Evolutionary conservation across 2,113 vertebrate genomes (phyloP), one percentile per base, ranked within the genome.

Genomic region (Vulpes lagopus): DNA sequence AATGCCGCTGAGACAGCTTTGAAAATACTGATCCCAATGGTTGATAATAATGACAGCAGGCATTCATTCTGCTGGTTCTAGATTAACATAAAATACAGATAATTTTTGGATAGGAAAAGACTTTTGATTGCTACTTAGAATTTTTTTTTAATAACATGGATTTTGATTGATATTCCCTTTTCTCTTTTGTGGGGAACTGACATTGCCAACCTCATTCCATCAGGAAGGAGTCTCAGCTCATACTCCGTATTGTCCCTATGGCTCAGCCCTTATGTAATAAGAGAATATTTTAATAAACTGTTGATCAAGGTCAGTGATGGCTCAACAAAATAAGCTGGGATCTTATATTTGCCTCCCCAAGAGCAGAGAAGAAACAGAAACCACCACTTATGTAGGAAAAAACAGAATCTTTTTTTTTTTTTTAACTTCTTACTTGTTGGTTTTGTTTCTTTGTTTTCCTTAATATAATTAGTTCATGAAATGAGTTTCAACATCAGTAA

Each of bases 301-400:
- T 80, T 78, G 96, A 97, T 85, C 71, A 79, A 92, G 85, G 97
- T 94, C 80, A 84, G 93, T 89, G 2, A 38, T 0, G 97, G 97
- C 96, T 98, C 98, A 94, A 78, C 95, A 97, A 91, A 98, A 98
- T 6, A 97, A 98, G 96, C 97, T 95, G 49, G 95, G 74, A 17
- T 8, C 93, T 97, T 96, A 94, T 69, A 80, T 35, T 5, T 64
- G 38, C 78, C 15, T 89, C 87, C 79, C 88, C 82, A 35, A 97
- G 94, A 98, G 30, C 12, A 43, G 93, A 97, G 96, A 98, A 97
- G 97, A 98, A 98, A 60, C 94, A 91, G 57, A 82, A 96, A 5
- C 69, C 49, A 49, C 94, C n/a, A 94, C 96, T 97, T 92, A 84
- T 91, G 93, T 38, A 32, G 35, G 16, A 49, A 67, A 60, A 8